These are phyloP conservation scores for Galaxea fascicularis DNA, from an alignment of 92 coral and sea anemone species.

Conservation along the genomic window DNA sequence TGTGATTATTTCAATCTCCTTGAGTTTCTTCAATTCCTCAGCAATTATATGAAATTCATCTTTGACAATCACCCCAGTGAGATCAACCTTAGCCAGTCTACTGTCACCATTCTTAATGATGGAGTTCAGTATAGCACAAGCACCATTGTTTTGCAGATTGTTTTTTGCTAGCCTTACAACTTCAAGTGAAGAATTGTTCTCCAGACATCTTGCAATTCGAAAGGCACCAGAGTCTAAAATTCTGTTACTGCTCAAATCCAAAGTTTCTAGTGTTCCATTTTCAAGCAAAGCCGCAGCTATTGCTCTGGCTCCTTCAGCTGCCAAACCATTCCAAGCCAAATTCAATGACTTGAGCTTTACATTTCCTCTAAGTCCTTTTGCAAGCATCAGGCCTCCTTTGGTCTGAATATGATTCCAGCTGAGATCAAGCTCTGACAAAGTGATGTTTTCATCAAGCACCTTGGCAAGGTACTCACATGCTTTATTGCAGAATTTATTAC, in stretches of 20 bases:
- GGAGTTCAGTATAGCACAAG: constrained; percentile 74
- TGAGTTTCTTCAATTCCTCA: constrained; percentile 61
- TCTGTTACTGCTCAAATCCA: constrained; percentile 83
- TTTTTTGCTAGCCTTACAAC: constrained; percentile 73
- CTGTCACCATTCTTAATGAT: constrained; percentile 72
- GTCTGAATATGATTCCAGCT: constrained; percentile 94
- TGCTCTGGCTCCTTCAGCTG: constrained; percentile 78
- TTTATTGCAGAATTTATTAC: constrained; percentile 76
- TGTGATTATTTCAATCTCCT: constrained; percentile 72
- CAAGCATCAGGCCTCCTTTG: constrained; percentile 73
- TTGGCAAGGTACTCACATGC: constrained; percentile 75
- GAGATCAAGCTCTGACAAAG: constrained; percentile 69
- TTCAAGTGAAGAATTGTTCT: constrained; percentile 71
- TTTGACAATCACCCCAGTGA: constrained; percentile 65
- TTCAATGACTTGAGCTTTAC: constrained; percentile 81
- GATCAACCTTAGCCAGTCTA: constrained; percentile 68
- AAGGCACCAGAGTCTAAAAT: constrained; percentile 67
- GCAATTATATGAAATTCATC: constrained; percentile 66
- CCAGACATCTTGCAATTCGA: constrained; percentile 62
- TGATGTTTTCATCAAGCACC: constrained; percentile 78
- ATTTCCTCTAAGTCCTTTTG: constrained; percentile 79
- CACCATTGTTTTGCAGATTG: constrained; percentile 79
- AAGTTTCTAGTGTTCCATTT: constrained; percentile 67
- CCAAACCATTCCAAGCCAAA: constrained; percentile 89
- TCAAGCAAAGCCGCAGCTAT: constrained; percentile 67